Evolutionary conservation across 1,140 invertebrate species (phyloP).

Genomic region (Drosophila burlai): DNA sequence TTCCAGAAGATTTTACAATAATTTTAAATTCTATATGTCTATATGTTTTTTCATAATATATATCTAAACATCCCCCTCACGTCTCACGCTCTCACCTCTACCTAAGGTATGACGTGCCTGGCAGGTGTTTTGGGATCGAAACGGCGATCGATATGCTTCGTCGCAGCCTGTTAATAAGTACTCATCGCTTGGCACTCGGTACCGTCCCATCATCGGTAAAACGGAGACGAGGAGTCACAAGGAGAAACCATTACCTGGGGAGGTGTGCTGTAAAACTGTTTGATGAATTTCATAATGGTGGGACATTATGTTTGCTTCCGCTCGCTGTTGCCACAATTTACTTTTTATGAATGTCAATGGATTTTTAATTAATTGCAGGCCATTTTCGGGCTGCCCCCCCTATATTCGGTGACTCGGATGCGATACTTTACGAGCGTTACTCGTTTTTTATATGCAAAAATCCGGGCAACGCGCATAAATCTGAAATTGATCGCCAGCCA

Average conservation of each 20-base stretch:
- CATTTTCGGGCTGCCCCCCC: conserved; percentile 52
- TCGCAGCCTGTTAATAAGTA: conserved; percentile 80
- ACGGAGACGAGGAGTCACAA: not conserved
- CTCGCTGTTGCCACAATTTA: conserved; percentile 81
- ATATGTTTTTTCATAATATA: not conserved
- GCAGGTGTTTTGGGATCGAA: conserved; percentile 71
- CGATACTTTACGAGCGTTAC: conserved; percentile 42
- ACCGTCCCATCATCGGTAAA: conserved; percentile 1
- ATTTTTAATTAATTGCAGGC: conserved; percentile 80
- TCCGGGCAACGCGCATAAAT: conserved; percentile 52
- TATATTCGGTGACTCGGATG: conserved; percentile 14
- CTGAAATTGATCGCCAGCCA: conserved; percentile 68
- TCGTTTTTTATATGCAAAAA: conserved; percentile 44
- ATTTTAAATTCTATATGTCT: not conserved
- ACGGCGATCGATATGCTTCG: conserved; percentile 52
- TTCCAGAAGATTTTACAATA: not conserved
- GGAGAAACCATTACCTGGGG: conserved; percentile 17
- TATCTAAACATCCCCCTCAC: not conserved
- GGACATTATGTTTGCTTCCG: conserved; percentile 67
- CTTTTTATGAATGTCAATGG: conserved; percentile 83
- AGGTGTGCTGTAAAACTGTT: conserved; percentile 76
- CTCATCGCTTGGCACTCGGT: conserved; percentile 39
- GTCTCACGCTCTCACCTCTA: conserved; percentile 46
- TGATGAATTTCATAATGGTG: conserved; percentile 76
- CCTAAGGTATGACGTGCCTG: conserved; percentile 11